phyloP scores from a whole-genome alignment of 2,888 invertebrate genomes.

The Drosophila setosimentum region DNA sequence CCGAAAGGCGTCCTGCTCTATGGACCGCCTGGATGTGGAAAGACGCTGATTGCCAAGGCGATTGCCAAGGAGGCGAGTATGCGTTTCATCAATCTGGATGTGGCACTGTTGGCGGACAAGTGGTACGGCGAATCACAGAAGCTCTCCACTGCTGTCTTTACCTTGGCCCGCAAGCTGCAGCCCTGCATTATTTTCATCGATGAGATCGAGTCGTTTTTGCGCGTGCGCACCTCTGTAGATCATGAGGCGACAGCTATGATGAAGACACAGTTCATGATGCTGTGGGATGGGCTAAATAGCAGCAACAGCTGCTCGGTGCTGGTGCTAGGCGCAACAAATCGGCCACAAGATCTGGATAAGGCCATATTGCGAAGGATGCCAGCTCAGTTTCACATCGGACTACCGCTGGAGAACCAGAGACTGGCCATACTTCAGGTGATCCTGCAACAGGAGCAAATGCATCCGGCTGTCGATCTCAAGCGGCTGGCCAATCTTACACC shows the following conservation, averaged over 20 bases:
- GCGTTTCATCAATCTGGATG: constrained; percentile 96
- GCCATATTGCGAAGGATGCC: constrained; percentile 72
- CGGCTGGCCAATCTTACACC: constrained; percentile 90
- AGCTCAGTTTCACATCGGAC: constrained; percentile 89
- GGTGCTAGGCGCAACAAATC: constrained; percentile 98
- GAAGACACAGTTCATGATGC: constrained; percentile 99
- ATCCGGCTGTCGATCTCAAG: constrained; percentile 89
- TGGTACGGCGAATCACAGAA: constrained; percentile 99
- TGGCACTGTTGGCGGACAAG: constrained; percentile 97
- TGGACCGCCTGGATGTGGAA: constrained; percentile 98
- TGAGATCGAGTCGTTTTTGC: constrained; percentile 98
- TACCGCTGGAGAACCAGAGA: constrained; percentile 90
- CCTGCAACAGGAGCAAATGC: constrained; percentile 90
- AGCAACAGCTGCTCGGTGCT: constrained; percentile 92
- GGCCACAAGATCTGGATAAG: constrained; percentile 86
- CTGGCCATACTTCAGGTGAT: constrained; percentile 91
- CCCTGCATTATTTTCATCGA: constrained; percentile 97
- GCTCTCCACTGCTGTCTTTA: constrained; percentile 97
- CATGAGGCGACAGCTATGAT: constrained; percentile 99
- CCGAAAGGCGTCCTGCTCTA: constrained; percentile 98
- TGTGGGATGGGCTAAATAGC: constrained; percentile 98
- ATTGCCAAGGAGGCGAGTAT: constrained; percentile 97
- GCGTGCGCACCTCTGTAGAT: constrained; percentile 94
- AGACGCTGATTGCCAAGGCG: constrained; percentile 98
- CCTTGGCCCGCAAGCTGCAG: constrained; percentile 95